Evolutionary conservation across 2,888 invertebrate genomes (phyloP).

Genomic region (Ganaspis brasiliensis): DNA sequence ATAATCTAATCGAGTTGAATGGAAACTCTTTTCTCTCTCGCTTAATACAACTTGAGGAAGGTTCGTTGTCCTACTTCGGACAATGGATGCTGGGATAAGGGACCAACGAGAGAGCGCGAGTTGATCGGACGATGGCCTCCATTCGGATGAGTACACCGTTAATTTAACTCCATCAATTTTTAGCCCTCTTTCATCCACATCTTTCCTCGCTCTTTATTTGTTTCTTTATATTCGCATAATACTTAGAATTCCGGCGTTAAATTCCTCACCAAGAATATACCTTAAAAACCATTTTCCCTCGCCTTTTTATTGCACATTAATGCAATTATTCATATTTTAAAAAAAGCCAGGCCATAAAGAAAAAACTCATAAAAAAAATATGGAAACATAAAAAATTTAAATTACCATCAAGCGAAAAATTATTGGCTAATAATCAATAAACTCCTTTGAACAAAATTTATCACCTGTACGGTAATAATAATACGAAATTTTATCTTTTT

Average conservation of each 20-base stretch:
- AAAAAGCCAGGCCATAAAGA: not conserved
- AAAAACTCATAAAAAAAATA: not conserved
- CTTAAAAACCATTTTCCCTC: not conserved
- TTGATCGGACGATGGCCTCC: constrained; percentile 60
- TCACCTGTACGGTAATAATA: too few species aligned
- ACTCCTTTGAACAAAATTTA: not conserved
- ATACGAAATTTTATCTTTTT: too few species aligned
- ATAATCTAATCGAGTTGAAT: constrained; percentile 45
- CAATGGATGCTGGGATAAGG: constrained; percentile 58
- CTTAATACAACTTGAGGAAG: constrained; percentile 48
- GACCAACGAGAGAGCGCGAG: constrained; percentile 57
- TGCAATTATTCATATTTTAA: not conserved
- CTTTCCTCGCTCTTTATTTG: not conserved
- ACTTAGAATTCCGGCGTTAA: not conserved
- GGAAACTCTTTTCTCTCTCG: constrained; percentile 57
- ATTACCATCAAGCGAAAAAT: not conserved
- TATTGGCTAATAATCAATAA: not conserved
- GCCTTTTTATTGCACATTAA: not conserved
- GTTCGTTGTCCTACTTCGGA: constrained; percentile 58
- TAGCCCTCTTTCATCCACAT: constrained; percentile 37
- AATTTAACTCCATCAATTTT: constrained; percentile 57
- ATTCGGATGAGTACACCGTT: constrained; percentile 57
- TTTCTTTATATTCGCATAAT: not conserved
- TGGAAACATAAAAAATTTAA: not conserved
- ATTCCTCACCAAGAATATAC: not conserved